Base-by-base conservation (phyloP, 2,113 vertebrate genomes). In the Odontesthes bonariensis region DNA sequence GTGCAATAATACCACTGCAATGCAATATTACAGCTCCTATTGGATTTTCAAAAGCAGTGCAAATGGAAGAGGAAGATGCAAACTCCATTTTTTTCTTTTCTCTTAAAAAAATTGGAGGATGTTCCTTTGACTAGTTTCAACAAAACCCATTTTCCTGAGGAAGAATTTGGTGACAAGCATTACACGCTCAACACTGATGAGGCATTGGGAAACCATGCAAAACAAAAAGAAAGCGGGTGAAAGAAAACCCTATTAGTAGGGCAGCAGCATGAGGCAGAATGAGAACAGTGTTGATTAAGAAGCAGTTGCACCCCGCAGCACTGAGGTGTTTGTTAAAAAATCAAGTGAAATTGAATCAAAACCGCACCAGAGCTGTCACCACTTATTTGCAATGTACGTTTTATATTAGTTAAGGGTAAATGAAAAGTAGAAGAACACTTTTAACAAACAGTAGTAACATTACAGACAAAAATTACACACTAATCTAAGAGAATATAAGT, bases 31-130 rank as follows among this genome's bases (percentile, higher is more conserved):
- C 55, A 54, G 33, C 52, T 17, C 19, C 27, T 52, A 32, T 69
- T 78, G 23, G 51, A 3, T 78, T 84, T 74, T 65, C 23, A 54
- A 62, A 80, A 53, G 58, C 42, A 53, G 2, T 38, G 46, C n/a
- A 53, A 83, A 69, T 52, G 32, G 1, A 57, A 55, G 1, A 60
- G 44, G 64, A 52, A 20, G 70, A 65, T 1, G 8, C 7, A 51
- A n/a, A 17, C 19, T 69, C 46, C 4, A 23, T 60, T 19, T 53
- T 51, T 4, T 27, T 16, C 2, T 22, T 8, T 44, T 60, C 22
- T 42, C 31, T 54, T 22, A 31, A 60, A 7, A 44, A 16, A 54
- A 38, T 38, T 32, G n/a, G n/a, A 63, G 4, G 2, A 66, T 0
- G 23, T 22, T 19, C 2, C n/a, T 42, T 55, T 63, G 6, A 65